Evolutionary conservation across 2,888 invertebrate genomes (phyloP).

Genomic region (Sepiola atlantica): DNA sequence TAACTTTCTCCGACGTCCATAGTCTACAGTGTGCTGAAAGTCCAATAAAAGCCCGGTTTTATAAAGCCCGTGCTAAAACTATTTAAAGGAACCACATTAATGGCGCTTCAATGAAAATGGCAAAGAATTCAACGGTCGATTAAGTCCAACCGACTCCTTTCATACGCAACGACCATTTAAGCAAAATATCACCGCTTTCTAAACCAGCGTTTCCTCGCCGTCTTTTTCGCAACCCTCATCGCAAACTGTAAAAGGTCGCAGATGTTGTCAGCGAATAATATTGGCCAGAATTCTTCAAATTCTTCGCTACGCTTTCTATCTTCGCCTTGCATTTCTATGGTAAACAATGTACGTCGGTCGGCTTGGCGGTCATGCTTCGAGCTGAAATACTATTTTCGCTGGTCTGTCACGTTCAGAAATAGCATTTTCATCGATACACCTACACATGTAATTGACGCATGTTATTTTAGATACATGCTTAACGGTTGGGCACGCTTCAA

Average conservation of each 20-base stretch:
- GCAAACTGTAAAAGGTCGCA: too few relatives aligned
- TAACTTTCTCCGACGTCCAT: too few relatives aligned
- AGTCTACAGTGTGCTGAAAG: background rate
- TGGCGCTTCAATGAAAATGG: background rate
- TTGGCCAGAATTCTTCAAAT: background rate
- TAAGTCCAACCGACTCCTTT: background rate
- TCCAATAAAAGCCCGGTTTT: background rate
- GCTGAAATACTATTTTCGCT: too few relatives aligned
- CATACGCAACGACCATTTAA: conserved; percentile 12
- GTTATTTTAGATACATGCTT: too few relatives aligned
- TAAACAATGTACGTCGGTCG: too few relatives aligned
- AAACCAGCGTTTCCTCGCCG: background rate
- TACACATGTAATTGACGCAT: too few relatives aligned
- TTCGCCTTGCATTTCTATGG: background rate
- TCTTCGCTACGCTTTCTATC: background rate
- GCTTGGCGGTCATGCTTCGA: too few relatives aligned
- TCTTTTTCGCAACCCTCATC: background rate
- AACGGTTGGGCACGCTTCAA: too few relatives aligned
- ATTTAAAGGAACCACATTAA: background rate
- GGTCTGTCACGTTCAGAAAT: too few relatives aligned
- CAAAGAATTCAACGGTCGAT: background rate
- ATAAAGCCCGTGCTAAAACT: background rate
- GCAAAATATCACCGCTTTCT: background rate
- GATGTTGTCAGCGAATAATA: background rate
- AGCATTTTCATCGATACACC: too few relatives aligned